A percentile compares a stretch with the other conserved stretches of the same genome.
Conservation (phyloP, 2,888 invertebrate species). For the Bibio marci region DNA sequence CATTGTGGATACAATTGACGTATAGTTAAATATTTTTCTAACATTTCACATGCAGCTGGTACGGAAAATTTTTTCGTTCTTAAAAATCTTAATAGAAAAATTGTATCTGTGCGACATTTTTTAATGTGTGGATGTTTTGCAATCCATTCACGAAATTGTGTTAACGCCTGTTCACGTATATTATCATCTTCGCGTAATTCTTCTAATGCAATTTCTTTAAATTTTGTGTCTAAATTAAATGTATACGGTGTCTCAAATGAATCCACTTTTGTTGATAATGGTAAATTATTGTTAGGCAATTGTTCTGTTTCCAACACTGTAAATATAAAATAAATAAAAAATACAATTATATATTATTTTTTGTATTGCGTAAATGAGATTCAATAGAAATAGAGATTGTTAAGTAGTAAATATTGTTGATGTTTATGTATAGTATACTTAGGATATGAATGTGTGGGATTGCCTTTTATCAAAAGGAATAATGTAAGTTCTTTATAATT, state of each 20-base stretch:
- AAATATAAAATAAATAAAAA: constrained; percentile 8
- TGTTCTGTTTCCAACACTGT: constrained; percentile 28
- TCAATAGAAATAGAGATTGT: too few species aligned
- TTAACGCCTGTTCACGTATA: constrained; percentile 51
- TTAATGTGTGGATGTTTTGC: constrained; percentile 66
- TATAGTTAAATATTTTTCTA: constrained; percentile 73
- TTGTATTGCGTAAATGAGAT: too few species aligned
- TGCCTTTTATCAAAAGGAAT: too few species aligned
- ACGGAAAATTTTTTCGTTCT: constrained; percentile 78
- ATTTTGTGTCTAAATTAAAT: constrained; percentile 23
- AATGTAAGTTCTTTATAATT: too few species aligned
- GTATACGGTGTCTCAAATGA: constrained; percentile 27
- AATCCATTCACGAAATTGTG: constrained; percentile 69
- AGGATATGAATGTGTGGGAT: too few species aligned
- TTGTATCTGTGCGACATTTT: constrained; percentile 60
- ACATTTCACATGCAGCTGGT: constrained; percentile 68
- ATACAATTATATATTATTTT: too few species aligned
- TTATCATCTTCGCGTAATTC: constrained; percentile 69
- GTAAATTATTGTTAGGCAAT: constrained; percentile 20
- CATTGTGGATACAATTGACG: constrained; percentile 71
- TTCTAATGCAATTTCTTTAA: constrained; percentile 43
- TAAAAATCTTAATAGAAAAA: constrained; percentile 68
- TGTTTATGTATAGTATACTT: too few species aligned
- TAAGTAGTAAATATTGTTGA: too few species aligned
- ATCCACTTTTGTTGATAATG: constrained; percentile 19